Evolutionary conservation across 2,113 vertebrate genomes (phyloP).

Genomic region (Rissa tridactyla): DNA sequence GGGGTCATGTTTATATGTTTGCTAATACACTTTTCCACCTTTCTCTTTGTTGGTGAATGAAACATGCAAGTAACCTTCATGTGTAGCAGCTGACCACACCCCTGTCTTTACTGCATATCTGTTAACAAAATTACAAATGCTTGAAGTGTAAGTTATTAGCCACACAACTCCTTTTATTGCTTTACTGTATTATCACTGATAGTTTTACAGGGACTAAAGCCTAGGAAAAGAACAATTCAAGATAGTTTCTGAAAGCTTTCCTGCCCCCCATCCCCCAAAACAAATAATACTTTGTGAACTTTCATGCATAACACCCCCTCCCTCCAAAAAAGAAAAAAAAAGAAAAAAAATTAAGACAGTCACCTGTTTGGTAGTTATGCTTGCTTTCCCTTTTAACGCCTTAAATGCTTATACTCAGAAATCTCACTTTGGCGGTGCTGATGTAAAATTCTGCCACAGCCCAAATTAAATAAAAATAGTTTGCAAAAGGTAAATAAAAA

Average conservation of each 20-base stretch:
- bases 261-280: neutral
- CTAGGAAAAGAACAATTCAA: neutral
- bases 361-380: neutral
- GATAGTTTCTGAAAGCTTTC: neutral
- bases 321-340: neutral
- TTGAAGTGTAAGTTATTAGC: neutral
- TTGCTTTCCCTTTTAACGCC: neutral
- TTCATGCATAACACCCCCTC: neutral
- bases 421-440: neutral
- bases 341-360: neutral
- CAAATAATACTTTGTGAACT: neutral
- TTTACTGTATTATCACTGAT: neutral
- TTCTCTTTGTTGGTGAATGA: neutral
- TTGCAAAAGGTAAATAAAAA: neutral
- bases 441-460: neutral
- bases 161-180: neutral
- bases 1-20: neutral
- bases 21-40: neutral
- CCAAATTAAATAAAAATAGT: neutral
- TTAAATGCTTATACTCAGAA: neutral
- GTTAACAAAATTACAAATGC: neutral
- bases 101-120: neutral
- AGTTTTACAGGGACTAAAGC: neutral
- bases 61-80: neutral
- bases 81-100: neutral